phyloP scores from a whole-genome alignment of 2,888 invertebrate genomes.

The Acrocyrtus sp. region DNA sequence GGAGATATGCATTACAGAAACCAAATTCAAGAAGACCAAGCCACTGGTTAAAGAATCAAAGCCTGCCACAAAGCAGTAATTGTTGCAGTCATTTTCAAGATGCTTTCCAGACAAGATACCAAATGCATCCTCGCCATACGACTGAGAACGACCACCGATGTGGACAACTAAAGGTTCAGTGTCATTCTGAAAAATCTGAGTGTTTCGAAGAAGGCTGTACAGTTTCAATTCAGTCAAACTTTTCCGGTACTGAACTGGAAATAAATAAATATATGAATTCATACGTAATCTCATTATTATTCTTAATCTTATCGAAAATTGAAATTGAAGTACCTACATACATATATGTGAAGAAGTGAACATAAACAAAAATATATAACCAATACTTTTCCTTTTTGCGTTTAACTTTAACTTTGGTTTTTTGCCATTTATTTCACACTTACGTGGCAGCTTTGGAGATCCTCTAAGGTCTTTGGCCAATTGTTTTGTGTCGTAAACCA shows the following conservation, averaged over 20 bases:
- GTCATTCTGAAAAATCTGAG: background rate
- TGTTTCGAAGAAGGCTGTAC: slow-evolving; percentile 26
- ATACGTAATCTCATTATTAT: too few relatives aligned
- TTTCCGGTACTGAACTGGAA: background rate
- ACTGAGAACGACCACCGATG: background rate
- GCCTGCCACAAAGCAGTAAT: slow-evolving; percentile 46
- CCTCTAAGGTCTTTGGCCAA: slow-evolving; percentile 23
- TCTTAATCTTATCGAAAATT: too few relatives aligned
- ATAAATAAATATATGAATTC: background rate
- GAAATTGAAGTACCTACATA: too few relatives aligned
- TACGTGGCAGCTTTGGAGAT: background rate
- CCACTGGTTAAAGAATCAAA: slow-evolving; percentile 47
- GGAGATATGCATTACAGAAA: too few relatives aligned
- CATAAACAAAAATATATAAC: too few relatives aligned
- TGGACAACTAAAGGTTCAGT: background rate
- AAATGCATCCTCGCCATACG: slow-evolving; percentile 17
- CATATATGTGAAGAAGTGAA: too few relatives aligned
- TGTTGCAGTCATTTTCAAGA: slow-evolving; percentile 22
- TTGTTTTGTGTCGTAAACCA: slow-evolving; percentile 51
- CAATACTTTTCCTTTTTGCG: background rate
- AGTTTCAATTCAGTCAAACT: slow-evolving; percentile 4
- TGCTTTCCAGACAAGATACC: slow-evolving; percentile 18
- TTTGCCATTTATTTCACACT: too few relatives aligned
- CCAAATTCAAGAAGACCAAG: slow-evolving; percentile 32
- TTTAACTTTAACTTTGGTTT: background rate